A percentile compares a stretch with the other conserved stretches of the same genome.
Conservation (phyloP, 2,888 invertebrate species). For the Anarsia innoxiella region DNA sequence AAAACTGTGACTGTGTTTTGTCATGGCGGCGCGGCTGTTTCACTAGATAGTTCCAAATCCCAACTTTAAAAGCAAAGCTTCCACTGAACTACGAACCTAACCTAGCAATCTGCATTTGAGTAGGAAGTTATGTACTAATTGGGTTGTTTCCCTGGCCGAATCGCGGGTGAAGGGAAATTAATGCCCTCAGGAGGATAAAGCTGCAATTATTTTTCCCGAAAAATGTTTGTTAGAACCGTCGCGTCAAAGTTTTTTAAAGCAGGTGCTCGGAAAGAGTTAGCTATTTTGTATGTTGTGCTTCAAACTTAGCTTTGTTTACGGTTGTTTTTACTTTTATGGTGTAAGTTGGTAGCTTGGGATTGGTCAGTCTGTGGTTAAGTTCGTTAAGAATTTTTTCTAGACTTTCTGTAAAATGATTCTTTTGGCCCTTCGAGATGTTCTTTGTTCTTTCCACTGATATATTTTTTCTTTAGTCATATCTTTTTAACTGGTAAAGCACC, state of each 20-base stretch:
- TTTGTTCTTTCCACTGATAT: no score
- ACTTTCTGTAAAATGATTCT: no score
- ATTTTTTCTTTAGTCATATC: neutral
- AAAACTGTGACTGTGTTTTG: no score
- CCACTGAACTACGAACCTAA: constrained; percentile 24
- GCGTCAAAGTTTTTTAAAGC: constrained; percentile 59
- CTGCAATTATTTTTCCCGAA: constrained; percentile 61
- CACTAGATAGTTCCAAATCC: no score
- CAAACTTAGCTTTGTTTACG: constrained; percentile 14
- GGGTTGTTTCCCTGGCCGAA: constrained; percentile 49
- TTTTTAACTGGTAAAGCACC: no score
- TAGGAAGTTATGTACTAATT: constrained; percentile 62
- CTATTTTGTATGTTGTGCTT: no score
- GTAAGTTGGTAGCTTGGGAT: no score
- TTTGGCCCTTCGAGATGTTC: no score
- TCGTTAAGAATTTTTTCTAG: no score
- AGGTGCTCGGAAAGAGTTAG: constrained; percentile 56
- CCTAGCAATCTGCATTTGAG: constrained; percentile 32
- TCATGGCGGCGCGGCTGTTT: no score
- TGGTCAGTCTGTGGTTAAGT: no score
- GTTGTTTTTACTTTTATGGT: constrained; percentile 23
- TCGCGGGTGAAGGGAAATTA: constrained; percentile 62
- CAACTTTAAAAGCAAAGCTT: no score
- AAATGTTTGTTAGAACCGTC: constrained; percentile 47
- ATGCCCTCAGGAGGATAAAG: constrained; percentile 60